These are phyloP conservation scores for Trididemnum clinides DNA, from an alignment of 23 tunicate species.

Conservation along the genomic window DNA sequence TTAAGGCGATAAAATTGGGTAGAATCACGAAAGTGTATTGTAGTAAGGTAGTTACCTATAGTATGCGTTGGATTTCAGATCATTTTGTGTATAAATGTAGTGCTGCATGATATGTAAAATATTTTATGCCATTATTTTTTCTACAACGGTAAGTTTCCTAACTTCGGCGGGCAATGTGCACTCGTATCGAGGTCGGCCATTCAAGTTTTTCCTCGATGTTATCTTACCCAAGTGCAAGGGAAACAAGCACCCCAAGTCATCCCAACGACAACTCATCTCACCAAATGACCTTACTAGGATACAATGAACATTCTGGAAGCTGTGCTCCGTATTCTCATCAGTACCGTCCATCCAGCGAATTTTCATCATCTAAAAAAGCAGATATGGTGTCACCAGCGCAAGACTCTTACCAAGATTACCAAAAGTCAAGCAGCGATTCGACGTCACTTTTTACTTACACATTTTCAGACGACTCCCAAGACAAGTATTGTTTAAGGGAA, in stretches of 20 bases:
- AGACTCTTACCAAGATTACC: neutral
- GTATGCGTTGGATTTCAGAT: too few species aligned
- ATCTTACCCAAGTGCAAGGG: conserved; percentile 16
- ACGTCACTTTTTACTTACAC: neutral
- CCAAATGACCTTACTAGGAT: neutral
- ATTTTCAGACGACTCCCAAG: neutral
- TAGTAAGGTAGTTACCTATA: too few species aligned
- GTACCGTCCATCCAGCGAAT: neutral
- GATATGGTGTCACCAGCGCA: neutral
- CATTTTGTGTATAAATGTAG: too few species aligned
- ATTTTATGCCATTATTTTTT: too few species aligned
- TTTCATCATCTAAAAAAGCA: neutral
- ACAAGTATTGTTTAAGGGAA: neutral
- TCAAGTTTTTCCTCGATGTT: conserved; percentile 49
- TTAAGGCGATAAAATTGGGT: too few species aligned
- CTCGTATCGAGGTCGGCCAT: conserved; percentile 58
- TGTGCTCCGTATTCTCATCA: neutral
- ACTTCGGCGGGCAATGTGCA: conserved; percentile 44
- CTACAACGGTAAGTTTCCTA: neutral
- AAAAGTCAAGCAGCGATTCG: conserved; percentile 26
- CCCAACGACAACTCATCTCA: neutral
- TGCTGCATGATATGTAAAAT: too few species aligned
- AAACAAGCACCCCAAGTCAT: neutral
- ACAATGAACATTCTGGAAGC: neutral
- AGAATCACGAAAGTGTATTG: too few species aligned